phyloP scores from a whole-genome alignment of 2,888 invertebrate species.

The Parapristionchus giblindavisi region DNA sequence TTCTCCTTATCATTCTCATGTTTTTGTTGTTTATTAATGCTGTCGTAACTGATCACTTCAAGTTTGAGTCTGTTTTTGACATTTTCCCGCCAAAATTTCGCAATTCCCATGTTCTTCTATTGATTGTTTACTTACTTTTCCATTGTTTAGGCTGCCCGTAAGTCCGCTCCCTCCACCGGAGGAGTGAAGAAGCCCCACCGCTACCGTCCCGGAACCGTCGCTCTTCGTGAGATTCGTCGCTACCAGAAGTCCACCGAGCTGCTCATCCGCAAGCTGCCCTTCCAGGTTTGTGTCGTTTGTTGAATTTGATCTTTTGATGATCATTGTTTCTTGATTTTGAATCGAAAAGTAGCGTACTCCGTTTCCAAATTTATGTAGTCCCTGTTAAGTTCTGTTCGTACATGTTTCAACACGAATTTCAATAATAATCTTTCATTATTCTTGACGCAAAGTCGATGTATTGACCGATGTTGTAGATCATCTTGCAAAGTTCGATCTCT shows the following conservation, averaged over 20 bases:
- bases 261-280: slow-evolving; percentile 62
- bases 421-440: too few relatives aligned
- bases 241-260: slow-evolving; percentile 92
- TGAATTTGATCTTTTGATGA: neutral
- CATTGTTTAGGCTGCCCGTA: slow-evolving; percentile 80
- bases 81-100: too few relatives aligned
- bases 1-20: too few relatives aligned
- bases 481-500: too few relatives aligned
- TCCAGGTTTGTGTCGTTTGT: slow-evolving; percentile 42
- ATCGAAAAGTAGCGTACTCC: neutral
- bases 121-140: too few relatives aligned
- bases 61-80: too few relatives aligned
- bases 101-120: too few relatives aligned
- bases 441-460: too few relatives aligned
- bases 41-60: too few relatives aligned
- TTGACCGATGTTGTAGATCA: too few relatives aligned
- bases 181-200: slow-evolving; percentile 90
- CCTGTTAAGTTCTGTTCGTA: neutral
- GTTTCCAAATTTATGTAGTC: neutral
- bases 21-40: too few relatives aligned
- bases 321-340: neutral
- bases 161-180: slow-evolving; percentile 92
- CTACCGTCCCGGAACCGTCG: slow-evolving; percentile 94
- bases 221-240: slow-evolving; percentile 93
- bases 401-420: neutral